These are phyloP conservation scores for Drosophila tristis DNA, from an alignment of 1,140 invertebrate genomes.

Conservation along the genomic window DNA sequence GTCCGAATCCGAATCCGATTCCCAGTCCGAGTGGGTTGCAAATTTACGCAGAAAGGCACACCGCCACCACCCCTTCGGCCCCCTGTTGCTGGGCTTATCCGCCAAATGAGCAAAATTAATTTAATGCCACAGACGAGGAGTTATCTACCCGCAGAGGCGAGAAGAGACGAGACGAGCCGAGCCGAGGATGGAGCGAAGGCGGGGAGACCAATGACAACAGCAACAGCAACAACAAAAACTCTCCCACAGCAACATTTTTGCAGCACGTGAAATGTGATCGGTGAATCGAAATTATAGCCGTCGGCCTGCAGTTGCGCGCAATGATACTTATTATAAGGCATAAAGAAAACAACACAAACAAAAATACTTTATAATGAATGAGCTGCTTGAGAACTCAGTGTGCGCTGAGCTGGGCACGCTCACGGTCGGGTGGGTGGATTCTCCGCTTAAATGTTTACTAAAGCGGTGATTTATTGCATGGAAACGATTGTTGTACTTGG, in stretches of 20 bases:
- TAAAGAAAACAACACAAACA: conserved; percentile 42
- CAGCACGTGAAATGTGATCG: conserved; percentile 79
- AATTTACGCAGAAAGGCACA: conserved; percentile 50
- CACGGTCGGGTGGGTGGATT: too few relatives aligned
- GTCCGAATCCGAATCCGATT: conserved; percentile 15
- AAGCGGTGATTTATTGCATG: too few relatives aligned
- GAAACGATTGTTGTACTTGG: too few relatives aligned
- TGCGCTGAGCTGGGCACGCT: too few relatives aligned
- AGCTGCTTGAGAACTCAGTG: conserved; percentile 53
- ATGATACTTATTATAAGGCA: conserved; percentile 70
- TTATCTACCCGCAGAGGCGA: conserved; percentile 14
- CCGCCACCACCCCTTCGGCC: not conserved
- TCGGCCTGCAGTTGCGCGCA: conserved; percentile 75
- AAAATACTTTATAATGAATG: conserved; percentile 77
- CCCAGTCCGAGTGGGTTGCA: conserved; percentile 49
- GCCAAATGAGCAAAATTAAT: conserved; percentile 78
- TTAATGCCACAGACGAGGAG: conserved; percentile 67
- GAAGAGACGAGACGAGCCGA: conserved; percentile 8
- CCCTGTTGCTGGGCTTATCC: conserved; percentile 42
- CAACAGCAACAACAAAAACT: conserved; percentile 28
- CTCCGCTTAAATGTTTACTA: too few relatives aligned
- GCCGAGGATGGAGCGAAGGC: too few relatives aligned
- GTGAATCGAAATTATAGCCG: conserved; percentile 75
- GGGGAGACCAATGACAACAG: conserved; percentile 10
- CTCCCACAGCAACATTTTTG: conserved; percentile 55